phyloP scores from a whole-genome alignment of 2,888 invertebrate genomes.

The Hyposoter dolosus region DNA sequence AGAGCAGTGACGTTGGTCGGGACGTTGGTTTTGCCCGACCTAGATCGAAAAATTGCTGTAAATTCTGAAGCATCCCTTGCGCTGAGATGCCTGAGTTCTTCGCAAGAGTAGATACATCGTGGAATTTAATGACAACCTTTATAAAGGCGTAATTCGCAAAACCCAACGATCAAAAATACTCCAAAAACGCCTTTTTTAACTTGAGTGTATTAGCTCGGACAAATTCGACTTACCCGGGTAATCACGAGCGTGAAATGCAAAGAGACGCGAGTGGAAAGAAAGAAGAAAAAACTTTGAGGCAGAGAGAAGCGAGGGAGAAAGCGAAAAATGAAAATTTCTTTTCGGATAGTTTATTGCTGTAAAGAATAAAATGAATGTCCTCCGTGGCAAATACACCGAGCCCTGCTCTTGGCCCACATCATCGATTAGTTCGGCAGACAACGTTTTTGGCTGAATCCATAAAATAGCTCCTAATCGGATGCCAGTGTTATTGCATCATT shows the following conservation, averaged over 20 bases:
- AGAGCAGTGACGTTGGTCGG: not conserved
- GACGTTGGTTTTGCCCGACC: conserved; percentile 53
- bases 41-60: conserved; percentile 58
- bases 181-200: not conserved
- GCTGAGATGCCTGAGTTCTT: conserved; percentile 10
- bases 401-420: not conserved
- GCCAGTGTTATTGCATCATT: not conserved
- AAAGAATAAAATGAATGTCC: not conserved
- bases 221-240: conserved; percentile 58
- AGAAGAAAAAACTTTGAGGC: not conserved
- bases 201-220: not conserved
- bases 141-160: not conserved
- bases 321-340: not conserved
- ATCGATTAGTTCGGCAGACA: not conserved
- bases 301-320: conserved; percentile 1
- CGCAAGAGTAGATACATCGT: conserved; percentile 9
- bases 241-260: conserved; percentile 43
- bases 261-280: conserved; percentile 7
- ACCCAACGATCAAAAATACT: not conserved
- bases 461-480: not conserved
- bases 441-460: not conserved
- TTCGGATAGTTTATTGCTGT: not conserved
- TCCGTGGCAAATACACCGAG: not conserved
- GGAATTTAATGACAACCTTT: not conserved
- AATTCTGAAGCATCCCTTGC: conserved; percentile 48